These are phyloP conservation scores for Liopterus haemorrhoidalis DNA, from an alignment of 2,888 invertebrate species.

Conservation along the genomic window DNA sequence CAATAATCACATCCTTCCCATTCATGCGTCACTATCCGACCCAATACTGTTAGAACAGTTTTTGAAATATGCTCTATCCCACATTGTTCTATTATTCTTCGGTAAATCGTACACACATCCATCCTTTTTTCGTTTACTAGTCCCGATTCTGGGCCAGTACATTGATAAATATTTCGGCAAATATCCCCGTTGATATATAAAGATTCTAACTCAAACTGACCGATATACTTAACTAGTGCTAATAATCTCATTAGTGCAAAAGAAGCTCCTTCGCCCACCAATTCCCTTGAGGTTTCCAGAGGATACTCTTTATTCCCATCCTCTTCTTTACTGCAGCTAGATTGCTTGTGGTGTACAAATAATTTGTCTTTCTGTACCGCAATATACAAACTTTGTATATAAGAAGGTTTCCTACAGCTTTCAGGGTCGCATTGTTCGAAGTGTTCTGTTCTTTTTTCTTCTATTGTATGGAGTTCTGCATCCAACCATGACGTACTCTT, in stretches of 20 bases:
- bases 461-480: constrained; percentile 56
- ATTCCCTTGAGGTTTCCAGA: constrained; percentile 47
- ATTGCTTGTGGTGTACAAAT: constrained; percentile 46
- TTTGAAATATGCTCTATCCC: constrained; percentile 50
- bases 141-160: constrained; percentile 50
- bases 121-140: constrained; percentile 50
- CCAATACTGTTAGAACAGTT: constrained; percentile 53
- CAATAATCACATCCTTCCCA: constrained; percentile 55
- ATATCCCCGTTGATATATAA: constrained; percentile 56
- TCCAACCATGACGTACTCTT: constrained; percentile 56
- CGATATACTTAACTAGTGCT: constrained; percentile 50
- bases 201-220: constrained; percentile 52
- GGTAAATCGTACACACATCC: constrained; percentile 53
- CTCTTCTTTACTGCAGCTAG: constrained; percentile 47
- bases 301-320: constrained; percentile 50
- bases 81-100: constrained; percentile 54
- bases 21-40: constrained; percentile 56
- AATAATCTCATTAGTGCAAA: constrained; percentile 57
- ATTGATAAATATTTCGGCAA: constrained; percentile 55
- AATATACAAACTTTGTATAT: constrained; percentile 50
- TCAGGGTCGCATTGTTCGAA: constrained; percentile 30
- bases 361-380: constrained; percentile 53
- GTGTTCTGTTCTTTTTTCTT: constrained; percentile 55
- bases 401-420: constrained; percentile 43
- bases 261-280: constrained; percentile 59